Conservation (phyloP, 2,888 invertebrate species). For the Andrena bicolor region DNA sequence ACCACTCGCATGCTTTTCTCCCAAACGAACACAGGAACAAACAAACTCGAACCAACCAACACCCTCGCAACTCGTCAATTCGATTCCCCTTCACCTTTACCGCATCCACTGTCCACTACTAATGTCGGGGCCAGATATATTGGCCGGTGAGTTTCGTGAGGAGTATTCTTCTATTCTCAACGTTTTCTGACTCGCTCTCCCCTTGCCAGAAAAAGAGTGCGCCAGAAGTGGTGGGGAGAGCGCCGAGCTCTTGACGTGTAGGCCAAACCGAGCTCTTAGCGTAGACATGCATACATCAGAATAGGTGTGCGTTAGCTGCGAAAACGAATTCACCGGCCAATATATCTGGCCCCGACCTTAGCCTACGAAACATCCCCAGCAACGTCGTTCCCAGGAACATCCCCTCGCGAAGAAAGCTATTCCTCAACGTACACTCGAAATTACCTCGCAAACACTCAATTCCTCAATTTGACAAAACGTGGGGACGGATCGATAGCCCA, state of each 20-base stretch:
- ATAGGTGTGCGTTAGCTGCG: too few relatives aligned
- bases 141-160: too few relatives aligned
- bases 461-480: constrained; percentile 2
- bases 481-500: background rate
- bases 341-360: too few relatives aligned
- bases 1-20: background rate
- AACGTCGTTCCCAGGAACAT: background rate
- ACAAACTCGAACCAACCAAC: background rate
- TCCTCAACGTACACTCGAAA: background rate
- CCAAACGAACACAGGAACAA: constrained; percentile 7
- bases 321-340: too few relatives aligned
- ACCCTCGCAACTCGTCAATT: background rate
- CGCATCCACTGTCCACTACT: background rate
- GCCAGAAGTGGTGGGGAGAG: too few relatives aligned
- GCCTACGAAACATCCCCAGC: background rate
- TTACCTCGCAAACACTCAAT: background rate
- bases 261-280: too few relatives aligned
- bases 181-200: too few relatives aligned
- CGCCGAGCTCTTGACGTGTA: too few relatives aligned
- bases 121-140: too few relatives aligned
- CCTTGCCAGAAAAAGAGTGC: too few relatives aligned
- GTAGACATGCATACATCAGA: too few relatives aligned
- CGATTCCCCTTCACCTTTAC: background rate
- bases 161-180: too few relatives aligned
- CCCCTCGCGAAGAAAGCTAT: background rate